Base-by-base conservation (phyloP, 2,797 vertebrate species). In the Falco biarmicus region DNA sequence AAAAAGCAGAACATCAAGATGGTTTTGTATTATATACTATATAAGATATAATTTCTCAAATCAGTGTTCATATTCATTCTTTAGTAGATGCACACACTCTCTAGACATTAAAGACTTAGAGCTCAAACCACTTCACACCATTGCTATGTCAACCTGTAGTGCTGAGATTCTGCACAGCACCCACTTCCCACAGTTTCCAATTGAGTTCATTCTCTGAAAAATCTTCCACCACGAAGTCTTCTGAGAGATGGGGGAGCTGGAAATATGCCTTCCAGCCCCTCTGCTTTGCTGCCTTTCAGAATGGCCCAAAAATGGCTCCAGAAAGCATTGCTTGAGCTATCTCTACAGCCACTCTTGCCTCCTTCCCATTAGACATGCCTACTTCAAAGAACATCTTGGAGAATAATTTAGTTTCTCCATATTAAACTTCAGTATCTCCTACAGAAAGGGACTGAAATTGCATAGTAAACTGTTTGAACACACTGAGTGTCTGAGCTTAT, bases 401-500 rank as follows among this genome's bases (percentile, higher is more conserved):
- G 45, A 54, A 20, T 11, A 50, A 28, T 63, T 70, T 61, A 20
- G 19, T 64, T 61, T 87, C 78, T 59, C 26, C 7, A 1, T 4
- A 26, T 41, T 34, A 87, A 61, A 26, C 6, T 50, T 64, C 0
- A 69, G 7, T 6, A 51, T 22, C 31, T 54, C 60, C 47, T 19
- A 34, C n/a, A 65, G 15, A 70, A 59, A 78, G 71, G 25, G 5
- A 57, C 39, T 47, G 71, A 57, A 59, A 13, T 15, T 60, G 24
- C 1, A 3, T 8, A 51, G 31, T 12, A 48, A 73, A 45, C 24
- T 6, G 21, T 26, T 34, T 22, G 76, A 65, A 12, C 34, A 39
- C 0, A 1, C 39, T 1, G 13, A 79, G 21, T 2, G 3, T 11
- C 69, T 66, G 8, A 80, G 45, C 32, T 77, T 22, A 22, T 11